Evolutionary conservation across 2,888 invertebrate species (phyloP), one percentile per base, ranked within the genome.

Genomic region (Blastobasis adustella): DNA sequence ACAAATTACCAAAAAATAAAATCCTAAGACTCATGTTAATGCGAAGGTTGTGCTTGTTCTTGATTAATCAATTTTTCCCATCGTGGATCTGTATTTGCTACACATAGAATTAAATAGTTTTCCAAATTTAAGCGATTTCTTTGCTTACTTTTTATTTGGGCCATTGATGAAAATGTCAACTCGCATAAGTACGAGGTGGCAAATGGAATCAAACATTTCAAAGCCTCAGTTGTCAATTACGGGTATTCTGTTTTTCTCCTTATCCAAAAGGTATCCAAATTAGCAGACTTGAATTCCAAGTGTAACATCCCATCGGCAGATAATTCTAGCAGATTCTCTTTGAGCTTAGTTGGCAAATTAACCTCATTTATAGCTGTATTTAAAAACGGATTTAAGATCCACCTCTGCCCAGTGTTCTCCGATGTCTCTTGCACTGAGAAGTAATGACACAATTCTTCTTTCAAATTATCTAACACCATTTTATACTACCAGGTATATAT

Each of bases 111-210:
- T 23, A 69, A 59, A 61, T 60, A 56, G 56, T 64, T 63, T 60
- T 66, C 58, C 57, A 62, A 61, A 56, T 62, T 54, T 9, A 67
- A 60, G 49, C 56, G 60, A 58, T 65, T 66, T 61, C 58, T 63
- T 57, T 62, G 58, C 54, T 63, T 61, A 59, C 59, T 63, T 63
- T 63, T 63, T 47, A 65, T 64, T 54, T 63, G 50, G 46, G 62
- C 61, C 60, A 66, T 61, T 61, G 61, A 59, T 47, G 58, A 67
- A 49, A 65, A 67, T 49, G 58, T 59, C 45, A 61, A 52, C 58
- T 62, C 61, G 37, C 43, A 49, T 49, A 42, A 9, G 37, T 40
- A 40, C 0, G 47, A 47, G 41, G 43, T 49, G 45, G 44, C 43
- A 7, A 44, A 49, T 49, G 37, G 36, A 9, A 9, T 23, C 41